Percentiles rank a stretch among this genome's conserved stretches.
Evolutionary conservation across 2,113 vertebrate genomes (phyloP).

Genomic region (Aegithalos caudatus): DNA sequence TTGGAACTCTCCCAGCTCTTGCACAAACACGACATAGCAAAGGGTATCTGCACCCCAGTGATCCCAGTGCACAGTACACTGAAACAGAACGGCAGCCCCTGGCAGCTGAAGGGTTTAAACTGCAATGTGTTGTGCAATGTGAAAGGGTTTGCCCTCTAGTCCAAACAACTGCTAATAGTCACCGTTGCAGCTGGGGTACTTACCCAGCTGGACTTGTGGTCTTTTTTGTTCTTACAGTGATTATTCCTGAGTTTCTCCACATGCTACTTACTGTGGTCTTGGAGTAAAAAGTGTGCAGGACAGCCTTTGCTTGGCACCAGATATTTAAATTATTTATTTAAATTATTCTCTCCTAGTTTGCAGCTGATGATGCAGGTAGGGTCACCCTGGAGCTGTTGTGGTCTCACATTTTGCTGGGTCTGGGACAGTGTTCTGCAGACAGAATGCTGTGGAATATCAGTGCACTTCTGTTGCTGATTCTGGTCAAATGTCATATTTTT

Average conservation of each 20-base stretch:
- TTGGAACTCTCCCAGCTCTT: background rate
- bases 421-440: background rate
- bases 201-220: background rate
- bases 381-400: background rate
- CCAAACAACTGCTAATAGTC: background rate
- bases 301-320: background rate
- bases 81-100: background rate
- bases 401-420: background rate
- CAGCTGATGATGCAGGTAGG: background rate
- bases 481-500: background rate
- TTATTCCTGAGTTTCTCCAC: background rate
- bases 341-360: background rate
- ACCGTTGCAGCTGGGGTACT: accelerated
- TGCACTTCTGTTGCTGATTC: background rate
- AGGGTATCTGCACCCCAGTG: background rate
- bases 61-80: background rate
- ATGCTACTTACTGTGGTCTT: background rate
- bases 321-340: background rate
- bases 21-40: background rate
- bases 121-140: background rate
- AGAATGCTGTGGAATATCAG: background rate
- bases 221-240: background rate
- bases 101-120: background rate
- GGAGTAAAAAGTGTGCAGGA: background rate
- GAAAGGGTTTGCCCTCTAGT: background rate